Evolutionary conservation across 1,140 invertebrate species (phyloP), one percentile per base, ranked within the genome.

Genomic region (Diuraphis noxia): DNA sequence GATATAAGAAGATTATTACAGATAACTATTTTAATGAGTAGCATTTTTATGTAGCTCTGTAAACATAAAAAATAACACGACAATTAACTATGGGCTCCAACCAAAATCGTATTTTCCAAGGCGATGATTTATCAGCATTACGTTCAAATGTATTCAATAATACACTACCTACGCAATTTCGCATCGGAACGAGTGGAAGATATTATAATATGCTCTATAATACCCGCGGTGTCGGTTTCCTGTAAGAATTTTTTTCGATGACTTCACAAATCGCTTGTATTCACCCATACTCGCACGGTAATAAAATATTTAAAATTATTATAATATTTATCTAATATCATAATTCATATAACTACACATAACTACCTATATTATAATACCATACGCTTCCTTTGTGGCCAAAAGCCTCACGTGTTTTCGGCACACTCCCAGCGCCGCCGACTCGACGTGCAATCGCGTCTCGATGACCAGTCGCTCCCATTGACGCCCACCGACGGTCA

Each of bases 401-500:
- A 10, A 81, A 81, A 81, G 23, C 34, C 36, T 40, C 77, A 25
- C 36, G 19, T 23, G 34, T 81, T 81, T 81, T 81, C 30, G 30
- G 30, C 30, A 10, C 30, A 56, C 25, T 56, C 52, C 13, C 52
- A 23, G 49, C 49, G 23, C 7, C 46, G 19, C 52, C 25, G 10
- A n/a, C 30, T n/a, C 30, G 30, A 63, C 6, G 52, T 63, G 30
- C 56, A 17, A n/a, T 63, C 56, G 56, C 2, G 56, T 63, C 56
- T 30, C 49, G 46, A 56, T 56, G 46, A 8, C 46, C 86, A 87
- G 46, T 56, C 87, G 52, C 36, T 63, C 52, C 49, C 85, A 38
- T 38, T 34, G 85, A 52, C 85, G 85, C 85, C 85, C 46, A 87
- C 85, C 41, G 34, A 38, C 87, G 19, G 52, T 88, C 87, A 88